These are phyloP conservation scores for Entomyzon cyanotis DNA, from an alignment of 2,113 vertebrate genomes.

Conservation along the genomic window DNA sequence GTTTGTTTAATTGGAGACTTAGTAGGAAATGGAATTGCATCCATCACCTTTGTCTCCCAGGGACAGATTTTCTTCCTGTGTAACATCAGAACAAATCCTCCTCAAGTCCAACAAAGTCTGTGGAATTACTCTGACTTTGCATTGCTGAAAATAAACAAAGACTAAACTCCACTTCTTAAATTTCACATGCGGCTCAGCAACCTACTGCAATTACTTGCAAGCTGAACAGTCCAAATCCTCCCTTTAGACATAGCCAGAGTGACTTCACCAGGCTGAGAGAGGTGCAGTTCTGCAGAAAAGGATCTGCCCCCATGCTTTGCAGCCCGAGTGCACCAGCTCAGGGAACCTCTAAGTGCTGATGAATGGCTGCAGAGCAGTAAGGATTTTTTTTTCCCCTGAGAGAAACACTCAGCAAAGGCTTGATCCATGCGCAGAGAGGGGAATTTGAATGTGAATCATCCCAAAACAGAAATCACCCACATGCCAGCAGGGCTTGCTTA, in stretches of 20 bases:
- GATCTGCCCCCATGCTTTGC: neutral
- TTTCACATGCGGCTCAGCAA: neutral
- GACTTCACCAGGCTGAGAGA: neutral
- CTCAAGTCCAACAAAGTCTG: neutral
- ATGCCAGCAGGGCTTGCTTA: neutral
- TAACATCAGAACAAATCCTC: slow-evolving; percentile 7
- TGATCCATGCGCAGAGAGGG: neutral
- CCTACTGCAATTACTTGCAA: neutral
- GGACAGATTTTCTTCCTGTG: neutral
- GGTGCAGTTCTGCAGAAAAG: neutral
- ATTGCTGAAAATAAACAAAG: slow-evolving; percentile 39
- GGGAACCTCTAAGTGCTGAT: neutral
- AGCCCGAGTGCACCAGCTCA: neutral
- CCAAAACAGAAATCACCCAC: neutral
- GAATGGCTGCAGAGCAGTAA: neutral
- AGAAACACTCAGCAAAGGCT: neutral
- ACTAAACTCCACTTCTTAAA: neutral
- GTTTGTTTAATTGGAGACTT: neutral
- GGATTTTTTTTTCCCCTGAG: neutral
- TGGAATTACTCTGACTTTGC: slow-evolving; percentile 59
- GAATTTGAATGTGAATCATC: neutral
- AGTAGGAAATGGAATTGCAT: neutral
- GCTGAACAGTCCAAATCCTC: neutral
- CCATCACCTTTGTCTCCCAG: neutral
- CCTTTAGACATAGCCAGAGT: neutral